Percentiles rank a stretch among this genome's conserved stretches.
phyloP scores from a whole-genome alignment of 2,888 invertebrate genomes.

The Metallyticus violacea region DNA sequence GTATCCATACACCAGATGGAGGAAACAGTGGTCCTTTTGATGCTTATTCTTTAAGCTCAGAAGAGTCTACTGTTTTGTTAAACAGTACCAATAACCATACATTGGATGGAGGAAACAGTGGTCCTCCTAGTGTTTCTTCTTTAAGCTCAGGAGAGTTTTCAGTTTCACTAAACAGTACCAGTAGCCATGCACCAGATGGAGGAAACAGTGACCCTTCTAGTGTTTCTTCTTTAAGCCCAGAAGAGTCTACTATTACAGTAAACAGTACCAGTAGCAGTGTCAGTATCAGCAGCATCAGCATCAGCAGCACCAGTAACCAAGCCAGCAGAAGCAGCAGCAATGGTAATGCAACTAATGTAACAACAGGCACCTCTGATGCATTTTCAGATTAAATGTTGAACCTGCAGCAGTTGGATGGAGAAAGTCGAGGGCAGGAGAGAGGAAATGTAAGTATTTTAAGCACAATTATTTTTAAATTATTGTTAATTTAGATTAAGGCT shows the following conservation, averaged over 20 bases:
- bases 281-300: slow-evolving; percentile 35
- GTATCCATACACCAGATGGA: slow-evolving; percentile 59
- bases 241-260: slow-evolving; percentile 52
- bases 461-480: no score
- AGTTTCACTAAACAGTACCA: slow-evolving; percentile 63
- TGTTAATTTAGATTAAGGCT: neutral
- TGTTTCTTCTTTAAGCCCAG: slow-evolving; percentile 65
- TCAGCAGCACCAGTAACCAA: slow-evolving; percentile 43
- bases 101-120: slow-evolving; percentile 66
- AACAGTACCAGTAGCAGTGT: slow-evolving; percentile 55
- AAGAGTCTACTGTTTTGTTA: slow-evolving; percentile 52
- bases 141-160: slow-evolving; percentile 45
- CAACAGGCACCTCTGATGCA: slow-evolving; percentile 64
- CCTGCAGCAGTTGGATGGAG: slow-evolving; percentile 91
- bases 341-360: slow-evolving; percentile 39
- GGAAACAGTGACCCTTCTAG: slow-evolving; percentile 61
- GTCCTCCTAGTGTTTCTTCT: slow-evolving; percentile 64
- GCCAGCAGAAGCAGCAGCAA: slow-evolving; percentile 39
- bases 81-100: slow-evolving; percentile 57
- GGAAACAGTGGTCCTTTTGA: slow-evolving; percentile 61
- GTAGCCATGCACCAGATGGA: slow-evolving; percentile 59
- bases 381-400: slow-evolving; percentile 90
- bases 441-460: slow-evolving; percentile 73
- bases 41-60: slow-evolving; percentile 65
- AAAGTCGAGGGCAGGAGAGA: slow-evolving; percentile 80